A percentile compares a stretch with the other conserved stretches of the same genome.
Evolutionary conservation across 2,888 invertebrate species (phyloP).

Genomic region (Scaptomyza reducta): DNA sequence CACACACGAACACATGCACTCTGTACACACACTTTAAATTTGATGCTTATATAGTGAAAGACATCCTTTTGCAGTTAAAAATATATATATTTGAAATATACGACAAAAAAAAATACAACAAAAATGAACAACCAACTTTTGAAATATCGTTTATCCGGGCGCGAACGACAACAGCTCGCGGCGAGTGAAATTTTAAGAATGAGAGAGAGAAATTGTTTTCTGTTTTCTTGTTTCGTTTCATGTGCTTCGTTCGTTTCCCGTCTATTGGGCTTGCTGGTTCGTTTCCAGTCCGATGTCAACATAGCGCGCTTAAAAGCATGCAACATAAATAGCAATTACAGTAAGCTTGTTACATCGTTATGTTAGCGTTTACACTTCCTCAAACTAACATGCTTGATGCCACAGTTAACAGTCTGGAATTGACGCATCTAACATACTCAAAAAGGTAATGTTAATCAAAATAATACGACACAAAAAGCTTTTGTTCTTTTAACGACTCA

Average conservation of each 20-base stretch:
- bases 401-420: background rate
- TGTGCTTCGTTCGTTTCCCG: slow-evolving; percentile 52
- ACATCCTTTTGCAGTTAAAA: slow-evolving; percentile 23
- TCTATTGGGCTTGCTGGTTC: slow-evolving; percentile 38
- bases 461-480: background rate
- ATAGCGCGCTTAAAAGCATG: slow-evolving; percentile 48
- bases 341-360: slow-evolving; percentile 13
- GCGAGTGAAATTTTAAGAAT: slow-evolving; percentile 62
- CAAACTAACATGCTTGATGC: background rate
- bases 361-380: slow-evolving; percentile 20
- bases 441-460: slow-evolving; percentile 3
- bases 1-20: slow-evolving; percentile 5
- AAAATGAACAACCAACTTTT: slow-evolving; percentile 45
- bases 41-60: background rate
- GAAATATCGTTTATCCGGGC: slow-evolving; percentile 63
- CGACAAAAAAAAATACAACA: slow-evolving; percentile 48
- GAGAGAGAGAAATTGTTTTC: slow-evolving; percentile 57
- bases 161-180: slow-evolving; percentile 66
- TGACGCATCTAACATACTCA: slow-evolving; percentile 1
- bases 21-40: slow-evolving; percentile 8
- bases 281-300: slow-evolving; percentile 28
- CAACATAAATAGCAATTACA: slow-evolving; percentile 16
- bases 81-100: slow-evolving; percentile 10
- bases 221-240: slow-evolving; percentile 59
- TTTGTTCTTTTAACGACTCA: background rate